Base-by-base conservation (phyloP, 1,140 invertebrate species). In the Drosophila nigrodunni region DNA sequence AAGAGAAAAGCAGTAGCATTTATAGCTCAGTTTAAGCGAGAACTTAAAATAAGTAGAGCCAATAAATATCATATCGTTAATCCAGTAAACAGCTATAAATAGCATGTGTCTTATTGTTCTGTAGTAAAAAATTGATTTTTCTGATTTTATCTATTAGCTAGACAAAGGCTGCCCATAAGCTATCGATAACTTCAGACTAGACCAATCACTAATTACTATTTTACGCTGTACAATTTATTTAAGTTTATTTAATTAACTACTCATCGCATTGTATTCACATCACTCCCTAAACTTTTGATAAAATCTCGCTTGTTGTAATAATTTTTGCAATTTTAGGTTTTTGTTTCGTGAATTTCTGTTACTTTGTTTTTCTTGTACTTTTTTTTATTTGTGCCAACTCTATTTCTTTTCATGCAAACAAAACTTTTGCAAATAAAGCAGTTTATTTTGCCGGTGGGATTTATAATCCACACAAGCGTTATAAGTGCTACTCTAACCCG, bases 401-500 rank as follows among this genome's bases (percentile, higher is more conserved):
- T 60, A 35, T 39, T 21, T 60, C 41, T 58, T 70, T 76, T 57
- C 61, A 62, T 54, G 62, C 85, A 65, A 64, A 65, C 57, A 41
- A 66, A 88, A 88, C 77, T 89, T 89, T 80, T 78, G 85, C 83
- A 75, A 85, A 88, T 83, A 88, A 89, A 88, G 85, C 83, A 89
- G 80, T 88, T 89, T 88, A 88, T 89, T 80, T 74, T 85, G 50
- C 83, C 77, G 64, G 44, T 64, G 83, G 83, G 83, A 88, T 78
- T 88, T 75, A 79, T 88, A 88, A 83, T 88, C 85, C 85, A 83
- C 85, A 88, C 80, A 83, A 87, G 83, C 85, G 80, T 87, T 88
- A 89, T 89, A 88, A 89, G 80, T 69, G 66, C 44, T 35, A 25
- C 74, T 65, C 47, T 7, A 18, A 39, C 37, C 62, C 61, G n/a